phyloP scores from a whole-genome alignment of 2,113 vertebrate species.

The Atherinomorus stipes region DNA sequence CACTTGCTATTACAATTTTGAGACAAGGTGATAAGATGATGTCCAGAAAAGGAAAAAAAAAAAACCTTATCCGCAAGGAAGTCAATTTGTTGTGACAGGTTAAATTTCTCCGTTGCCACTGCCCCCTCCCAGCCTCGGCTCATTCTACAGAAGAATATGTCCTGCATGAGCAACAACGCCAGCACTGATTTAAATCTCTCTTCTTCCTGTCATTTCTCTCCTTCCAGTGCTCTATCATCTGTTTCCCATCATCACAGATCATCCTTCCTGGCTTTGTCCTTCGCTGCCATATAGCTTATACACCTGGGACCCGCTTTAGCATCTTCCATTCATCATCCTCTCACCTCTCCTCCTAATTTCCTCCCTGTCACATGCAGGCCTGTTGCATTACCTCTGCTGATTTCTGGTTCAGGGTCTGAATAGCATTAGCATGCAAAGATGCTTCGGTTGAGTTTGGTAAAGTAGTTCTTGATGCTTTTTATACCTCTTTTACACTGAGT shows the following conservation, averaged over 20 bases:
- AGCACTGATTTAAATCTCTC: conserved; percentile 14
- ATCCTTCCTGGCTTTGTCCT: conserved; percentile 54
- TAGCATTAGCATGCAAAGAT: not conserved
- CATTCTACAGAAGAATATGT: conserved; percentile 32
- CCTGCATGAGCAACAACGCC: not conserved
- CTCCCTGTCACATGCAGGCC: conserved; percentile 27
- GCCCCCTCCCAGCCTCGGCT: not conserved
- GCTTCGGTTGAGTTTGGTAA: not conserved
- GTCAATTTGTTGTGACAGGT: not conserved
- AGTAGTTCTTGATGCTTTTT: not conserved
- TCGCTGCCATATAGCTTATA: conserved; percentile 47
- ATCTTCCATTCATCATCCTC: conserved; percentile 55
- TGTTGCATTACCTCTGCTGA: conserved; percentile 1
- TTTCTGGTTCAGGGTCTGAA: conserved; percentile 10
- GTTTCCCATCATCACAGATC: conserved; percentile 66
- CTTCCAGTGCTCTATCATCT: conserved; percentile 38
- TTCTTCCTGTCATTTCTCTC: conserved; percentile 25
- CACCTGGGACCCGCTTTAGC: conserved; percentile 53
- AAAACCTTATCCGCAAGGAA: not conserved
- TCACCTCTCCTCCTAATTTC: conserved; percentile 57
- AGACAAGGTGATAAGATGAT: too few species aligned
- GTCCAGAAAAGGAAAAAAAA: too few species aligned
- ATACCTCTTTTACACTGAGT: too few species aligned
- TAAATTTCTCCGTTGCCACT: conserved; percentile 10
- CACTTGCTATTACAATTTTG: too few species aligned